Evolutionary conservation across 2,888 invertebrate species (phyloP).

Genomic region (Lampropteryx suffumata): DNA sequence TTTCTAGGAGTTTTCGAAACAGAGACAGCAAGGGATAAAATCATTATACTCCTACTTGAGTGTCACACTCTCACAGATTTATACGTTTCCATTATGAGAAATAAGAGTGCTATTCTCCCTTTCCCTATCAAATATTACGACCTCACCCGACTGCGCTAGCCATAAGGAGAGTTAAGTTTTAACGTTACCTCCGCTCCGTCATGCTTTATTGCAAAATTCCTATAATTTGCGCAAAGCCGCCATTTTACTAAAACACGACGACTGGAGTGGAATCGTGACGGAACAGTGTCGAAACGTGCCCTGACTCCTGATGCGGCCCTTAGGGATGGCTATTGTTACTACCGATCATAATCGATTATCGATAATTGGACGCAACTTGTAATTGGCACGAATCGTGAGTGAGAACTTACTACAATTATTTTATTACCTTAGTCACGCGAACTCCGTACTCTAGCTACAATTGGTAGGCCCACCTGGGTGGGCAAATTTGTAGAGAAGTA

Average conservation of each 20-base stretch:
- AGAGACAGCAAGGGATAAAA: too few relatives aligned
- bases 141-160: neutral
- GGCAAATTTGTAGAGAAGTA: too few relatives aligned
- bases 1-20: too few relatives aligned
- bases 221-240: constrained; percentile 26
- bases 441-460: too few relatives aligned
- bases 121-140: neutral
- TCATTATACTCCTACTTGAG: too few relatives aligned
- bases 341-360: constrained; percentile 19
- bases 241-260: constrained; percentile 26
- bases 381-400: constrained; percentile 1
- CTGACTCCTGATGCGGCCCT: constrained; percentile 17
- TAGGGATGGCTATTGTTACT: constrained; percentile 17
- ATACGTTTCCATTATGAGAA: neutral
- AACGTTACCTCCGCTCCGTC: constrained; percentile 15
- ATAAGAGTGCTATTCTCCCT: neutral
- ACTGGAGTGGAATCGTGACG: constrained; percentile 26
- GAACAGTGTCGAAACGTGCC: constrained; percentile 31
- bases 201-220: constrained; percentile 30
- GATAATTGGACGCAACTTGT: constrained; percentile 6
- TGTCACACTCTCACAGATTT: neutral
- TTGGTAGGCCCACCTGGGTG: too few relatives aligned
- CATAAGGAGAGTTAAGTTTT: neutral
- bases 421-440: too few relatives aligned
- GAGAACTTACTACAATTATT: neutral